These are phyloP conservation scores for Drosophila obscura DNA, from an alignment of 1,140 invertebrate species.

Conservation along the genomic window DNA sequence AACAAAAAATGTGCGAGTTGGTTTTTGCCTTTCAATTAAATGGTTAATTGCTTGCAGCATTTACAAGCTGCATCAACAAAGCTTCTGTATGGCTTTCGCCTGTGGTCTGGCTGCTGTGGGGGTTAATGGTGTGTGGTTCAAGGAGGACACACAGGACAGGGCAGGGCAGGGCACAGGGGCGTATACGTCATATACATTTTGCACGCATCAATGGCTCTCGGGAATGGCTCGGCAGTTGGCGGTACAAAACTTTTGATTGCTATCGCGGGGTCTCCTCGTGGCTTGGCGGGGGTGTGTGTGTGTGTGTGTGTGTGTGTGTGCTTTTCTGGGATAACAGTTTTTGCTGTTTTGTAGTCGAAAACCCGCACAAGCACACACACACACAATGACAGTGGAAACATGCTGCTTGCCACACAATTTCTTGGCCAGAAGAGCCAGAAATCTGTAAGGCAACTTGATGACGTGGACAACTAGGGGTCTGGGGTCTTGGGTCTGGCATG, in stretches of 20 bases:
- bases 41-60: conserved; percentile 59
- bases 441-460: conserved; percentile 31
- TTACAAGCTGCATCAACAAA: conserved; percentile 12
- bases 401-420: conserved; percentile 25
- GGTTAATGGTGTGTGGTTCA: background rate
- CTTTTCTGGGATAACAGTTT: conserved; percentile 39
- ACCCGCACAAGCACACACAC: conserved; percentile 9
- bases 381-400: conserved; percentile 28
- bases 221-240: conserved; percentile 21
- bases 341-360: conserved; percentile 35
- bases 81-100: background rate
- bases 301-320: conserved; percentile 3
- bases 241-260: conserved; percentile 48
- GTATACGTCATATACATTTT: conserved; percentile 62
- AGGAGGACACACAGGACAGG: too few species aligned
- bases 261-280: conserved; percentile 5
- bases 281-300: too few species aligned
- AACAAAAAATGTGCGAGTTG: conserved; percentile 23
- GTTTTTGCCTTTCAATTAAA: conserved; percentile 54
- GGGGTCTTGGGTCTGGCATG: too few species aligned
- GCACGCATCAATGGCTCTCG: conserved; percentile 32
- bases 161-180: conserved; percentile 4
- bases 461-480: conserved; percentile 45
- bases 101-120: background rate
- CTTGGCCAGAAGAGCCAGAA: conserved; percentile 33